Evolutionary conservation across 2,888 invertebrate species (phyloP).

Genomic region (Lamproptera curius): DNA sequence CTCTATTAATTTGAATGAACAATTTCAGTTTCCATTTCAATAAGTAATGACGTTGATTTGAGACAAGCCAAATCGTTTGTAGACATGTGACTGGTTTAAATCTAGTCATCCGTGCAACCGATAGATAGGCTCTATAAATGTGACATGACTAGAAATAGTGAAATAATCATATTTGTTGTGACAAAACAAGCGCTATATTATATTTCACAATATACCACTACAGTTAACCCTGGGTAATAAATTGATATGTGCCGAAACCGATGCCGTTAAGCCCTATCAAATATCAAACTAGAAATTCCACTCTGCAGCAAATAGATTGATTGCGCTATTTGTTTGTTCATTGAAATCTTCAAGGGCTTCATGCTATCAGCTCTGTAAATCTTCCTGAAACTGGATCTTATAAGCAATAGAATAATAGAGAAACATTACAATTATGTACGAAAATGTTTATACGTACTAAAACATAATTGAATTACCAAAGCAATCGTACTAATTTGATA

Average conservation of each 20-base stretch:
- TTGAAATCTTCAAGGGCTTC: neutral
- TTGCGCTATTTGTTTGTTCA: neutral
- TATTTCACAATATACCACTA: constrained; percentile 13
- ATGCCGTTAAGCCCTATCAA: constrained; percentile 7
- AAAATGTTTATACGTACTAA: constrained; percentile 23
- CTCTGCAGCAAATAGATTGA: neutral
- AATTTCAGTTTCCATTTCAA: constrained; percentile 49
- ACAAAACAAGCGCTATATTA: too few species aligned
- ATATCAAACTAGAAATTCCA: constrained; percentile 1
- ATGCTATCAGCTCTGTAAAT: neutral
- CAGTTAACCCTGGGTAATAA: too few species aligned
- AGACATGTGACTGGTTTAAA: constrained; percentile 38
- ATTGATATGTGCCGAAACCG: too few species aligned
- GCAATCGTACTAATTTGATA: constrained; percentile 57
- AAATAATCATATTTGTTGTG: too few species aligned
- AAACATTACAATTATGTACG: constrained; percentile 24
- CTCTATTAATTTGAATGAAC: constrained; percentile 45
- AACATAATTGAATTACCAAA: too few species aligned
- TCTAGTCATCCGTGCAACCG: constrained; percentile 54
- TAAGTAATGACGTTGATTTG: constrained; percentile 41
- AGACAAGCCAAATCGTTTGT: constrained; percentile 35
- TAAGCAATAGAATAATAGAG: constrained; percentile 25
- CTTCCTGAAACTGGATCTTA: neutral
- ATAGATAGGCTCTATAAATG: constrained; percentile 56
- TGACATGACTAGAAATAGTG: constrained; percentile 34